Evolutionary conservation across 2,113 vertebrate species (phyloP), one percentile per base, ranked within the genome.

Genomic region (Gymnobelideus leadbeateri): DNA sequence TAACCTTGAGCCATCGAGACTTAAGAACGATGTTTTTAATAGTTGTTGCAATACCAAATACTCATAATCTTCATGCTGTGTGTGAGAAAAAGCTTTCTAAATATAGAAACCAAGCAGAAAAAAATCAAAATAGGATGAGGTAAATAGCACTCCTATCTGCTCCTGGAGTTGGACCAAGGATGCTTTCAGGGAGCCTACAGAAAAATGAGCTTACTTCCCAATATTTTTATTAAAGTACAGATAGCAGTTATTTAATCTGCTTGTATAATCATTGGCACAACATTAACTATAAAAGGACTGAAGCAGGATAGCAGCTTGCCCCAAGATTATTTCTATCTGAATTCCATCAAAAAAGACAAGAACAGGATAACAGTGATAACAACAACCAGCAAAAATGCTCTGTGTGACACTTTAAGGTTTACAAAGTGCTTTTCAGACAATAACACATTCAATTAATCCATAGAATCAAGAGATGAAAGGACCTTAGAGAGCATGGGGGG

Each of bases 31-130:
- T 84, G n/a, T 84, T 84, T n/a, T 43, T 84, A 84, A 84, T 84
- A 84, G 68, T 84, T 84, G n/a, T 84, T 84, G 68, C n/a, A 84
- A 84, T 84, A 84, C n/a, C 68, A 43, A 84, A 84, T 84, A 84
- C 68, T 84, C 68, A 43, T 84, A 84, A 84, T 84, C 68, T 84
- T 84, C 68, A 84, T 84, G n/a, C n/a, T 84, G 68, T 84, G 68
- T 84, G n/a, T 10, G 19, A 84, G 68, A 84, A 84, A 84, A 84
- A 43, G 1, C 68, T 84, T 84, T 84, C 68, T 43, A 43, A 84
- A 84, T 84, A 84, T 84, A 84, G 68, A 84, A 84, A 84, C 6
- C n/a, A 23, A 84, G n/a, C 16, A 84, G 68, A 43, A 84, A 84
- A 77, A 77, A 19, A 84, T 84, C 68, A 84, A 84, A 84, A 77